These are phyloP conservation scores for Heterohyrax brucei DNA, from an alignment of 2,797 vertebrate genomes.

Conservation along the genomic window DNA sequence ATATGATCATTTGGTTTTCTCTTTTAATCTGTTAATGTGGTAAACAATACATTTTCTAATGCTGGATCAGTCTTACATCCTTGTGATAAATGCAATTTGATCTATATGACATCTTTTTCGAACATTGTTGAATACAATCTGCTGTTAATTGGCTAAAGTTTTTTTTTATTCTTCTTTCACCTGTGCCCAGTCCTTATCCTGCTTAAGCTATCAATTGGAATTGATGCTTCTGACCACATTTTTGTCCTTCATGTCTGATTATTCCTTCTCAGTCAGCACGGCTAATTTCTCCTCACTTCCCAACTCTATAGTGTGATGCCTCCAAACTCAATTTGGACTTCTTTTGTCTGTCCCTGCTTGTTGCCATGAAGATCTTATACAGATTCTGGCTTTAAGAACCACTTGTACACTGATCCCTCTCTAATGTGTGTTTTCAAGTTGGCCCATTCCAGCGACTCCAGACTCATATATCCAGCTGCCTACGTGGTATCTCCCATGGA, in stretches of 20 bases:
- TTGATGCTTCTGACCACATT: background rate
- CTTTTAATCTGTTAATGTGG: background rate
- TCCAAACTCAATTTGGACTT: background rate
- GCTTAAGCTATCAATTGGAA: background rate
- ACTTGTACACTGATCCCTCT: background rate
- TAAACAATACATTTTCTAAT: conserved; percentile 25
- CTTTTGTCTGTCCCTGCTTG: no score
- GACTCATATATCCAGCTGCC: background rate
- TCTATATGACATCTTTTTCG: conserved; percentile 1
- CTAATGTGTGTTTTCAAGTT: background rate
- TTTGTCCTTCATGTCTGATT: background rate
- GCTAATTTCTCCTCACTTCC: background rate
- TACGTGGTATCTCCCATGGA: background rate
- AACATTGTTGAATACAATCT: background rate
- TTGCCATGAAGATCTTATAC: no score
- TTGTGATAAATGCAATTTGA: background rate
- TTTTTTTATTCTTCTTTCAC: no score
- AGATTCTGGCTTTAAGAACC: background rate
- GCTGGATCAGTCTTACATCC: background rate
- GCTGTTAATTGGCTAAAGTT: background rate
- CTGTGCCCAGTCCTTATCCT: no score
- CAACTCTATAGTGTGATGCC: background rate
- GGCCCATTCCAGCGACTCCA: background rate
- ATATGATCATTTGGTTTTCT: no score
- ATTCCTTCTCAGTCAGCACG: background rate